phyloP scores from a whole-genome alignment of 2,888 invertebrate genomes.

The Sarcophaga carnaria region DNA sequence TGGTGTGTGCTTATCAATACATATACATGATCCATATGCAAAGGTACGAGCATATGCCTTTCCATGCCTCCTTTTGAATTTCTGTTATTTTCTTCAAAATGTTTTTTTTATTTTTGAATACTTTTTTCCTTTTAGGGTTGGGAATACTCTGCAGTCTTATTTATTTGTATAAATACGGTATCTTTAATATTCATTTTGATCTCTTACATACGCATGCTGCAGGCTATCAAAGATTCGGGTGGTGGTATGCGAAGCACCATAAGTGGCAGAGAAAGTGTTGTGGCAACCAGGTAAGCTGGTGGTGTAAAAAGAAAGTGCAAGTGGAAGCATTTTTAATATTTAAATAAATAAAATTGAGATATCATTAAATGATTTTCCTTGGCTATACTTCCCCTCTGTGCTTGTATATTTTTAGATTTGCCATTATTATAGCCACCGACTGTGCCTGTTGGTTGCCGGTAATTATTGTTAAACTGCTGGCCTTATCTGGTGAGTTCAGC shows the following conservation, averaged over 20 bases:
- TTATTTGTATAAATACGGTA: conserved; percentile 83
- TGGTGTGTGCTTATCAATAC: conserved; percentile 84
- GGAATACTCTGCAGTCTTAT: conserved; percentile 85
- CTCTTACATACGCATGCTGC: conserved; percentile 84
- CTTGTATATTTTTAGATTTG: conserved; percentile 80
- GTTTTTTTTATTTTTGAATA: neutral
- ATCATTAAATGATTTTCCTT: no score
- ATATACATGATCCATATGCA: conserved; percentile 85
- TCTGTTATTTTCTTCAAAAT: neutral
- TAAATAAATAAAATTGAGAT: no score
- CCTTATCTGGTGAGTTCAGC: conserved; percentile 82
- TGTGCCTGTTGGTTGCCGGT: conserved; percentile 85
- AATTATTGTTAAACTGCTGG: conserved; percentile 83
- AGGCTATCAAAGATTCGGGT: conserved; percentile 84
- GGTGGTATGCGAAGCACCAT: conserved; percentile 84
- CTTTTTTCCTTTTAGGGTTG: conserved; percentile 82
- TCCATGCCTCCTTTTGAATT: neutral
- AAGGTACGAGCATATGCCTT: conserved; percentile 80
- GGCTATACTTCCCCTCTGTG: neutral
- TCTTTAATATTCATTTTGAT: conserved; percentile 84
- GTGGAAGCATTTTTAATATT: no score
- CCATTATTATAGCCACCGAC: conserved; percentile 84
- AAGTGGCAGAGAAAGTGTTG: conserved; percentile 83
- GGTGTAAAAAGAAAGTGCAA: no score
- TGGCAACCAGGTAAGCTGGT: conserved; percentile 82